Percentiles rank a stretch among this genome's conserved stretches.
Conservation (phyloP, 2,797 vertebrate genomes). For the Tapirus indicus region DNA sequence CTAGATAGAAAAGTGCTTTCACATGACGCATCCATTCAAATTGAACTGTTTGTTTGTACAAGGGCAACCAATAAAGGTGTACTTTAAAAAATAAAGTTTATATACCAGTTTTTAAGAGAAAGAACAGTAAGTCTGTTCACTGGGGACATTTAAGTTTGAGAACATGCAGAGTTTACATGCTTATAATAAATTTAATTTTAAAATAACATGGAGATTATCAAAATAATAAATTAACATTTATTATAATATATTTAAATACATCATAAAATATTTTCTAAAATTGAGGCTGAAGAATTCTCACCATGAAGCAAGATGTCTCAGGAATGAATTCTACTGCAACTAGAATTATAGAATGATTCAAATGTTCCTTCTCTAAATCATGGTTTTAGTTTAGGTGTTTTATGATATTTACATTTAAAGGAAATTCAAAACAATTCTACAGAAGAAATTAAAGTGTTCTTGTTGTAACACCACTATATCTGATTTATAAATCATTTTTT, state of each 20-base stretch:
- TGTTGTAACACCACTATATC: slow-evolving; percentile 27
- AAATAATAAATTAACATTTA: slow-evolving; percentile 78
- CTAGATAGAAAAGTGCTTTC: not conserved
- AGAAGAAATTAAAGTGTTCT: slow-evolving; percentile 40
- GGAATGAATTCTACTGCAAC: slow-evolving; percentile 56
- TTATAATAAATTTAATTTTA: slow-evolving; percentile 78
- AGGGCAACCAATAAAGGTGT: not conserved
- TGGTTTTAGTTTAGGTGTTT: slow-evolving; percentile 48
- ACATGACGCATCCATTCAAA: not conserved
- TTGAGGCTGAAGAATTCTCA: slow-evolving; percentile 71
- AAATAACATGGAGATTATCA: slow-evolving; percentile 77
- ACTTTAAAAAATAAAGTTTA: slow-evolving; percentile 3
- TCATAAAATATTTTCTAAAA: slow-evolving; percentile 74
- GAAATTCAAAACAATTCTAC: not conserved
- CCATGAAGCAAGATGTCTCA: slow-evolving; percentile 55
- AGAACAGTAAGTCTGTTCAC: not conserved
- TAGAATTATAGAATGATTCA: slow-evolving; percentile 42
- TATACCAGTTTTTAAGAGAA: slow-evolving; percentile 24
- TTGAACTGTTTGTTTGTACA: not conserved
- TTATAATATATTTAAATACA: slow-evolving; percentile 78
- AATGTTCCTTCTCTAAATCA: not conserved
- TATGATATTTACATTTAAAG: slow-evolving; percentile 55
- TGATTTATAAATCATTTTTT: slow-evolving; percentile 46
- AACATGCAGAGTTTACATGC: slow-evolving; percentile 70
- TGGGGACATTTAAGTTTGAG: slow-evolving; percentile 47